A percentile compares a stretch with the other conserved stretches of the same genome.
phyloP scores from a whole-genome alignment of 2,113 vertebrate species.

The Notarius quadriscutis region DNA sequence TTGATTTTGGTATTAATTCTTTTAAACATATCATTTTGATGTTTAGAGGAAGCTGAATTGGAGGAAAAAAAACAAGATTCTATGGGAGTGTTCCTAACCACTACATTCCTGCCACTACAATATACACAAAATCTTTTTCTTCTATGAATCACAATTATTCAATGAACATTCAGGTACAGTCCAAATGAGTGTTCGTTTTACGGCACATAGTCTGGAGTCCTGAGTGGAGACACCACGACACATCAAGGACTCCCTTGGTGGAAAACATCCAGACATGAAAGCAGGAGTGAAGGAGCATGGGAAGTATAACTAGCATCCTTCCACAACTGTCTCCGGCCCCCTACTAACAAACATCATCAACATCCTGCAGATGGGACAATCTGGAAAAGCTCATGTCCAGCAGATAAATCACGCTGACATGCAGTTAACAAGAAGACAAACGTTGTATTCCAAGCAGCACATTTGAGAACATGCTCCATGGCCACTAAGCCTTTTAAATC shows the following conservation, averaged over 20 bases:
- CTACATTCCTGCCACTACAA: background rate
- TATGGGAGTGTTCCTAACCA: background rate
- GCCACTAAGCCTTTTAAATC: background rate
- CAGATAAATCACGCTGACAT: slow-evolving; percentile 28
- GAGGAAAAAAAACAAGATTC: background rate
- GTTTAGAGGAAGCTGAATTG: background rate
- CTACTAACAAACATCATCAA: slow-evolving; percentile 33
- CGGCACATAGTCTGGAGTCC: background rate
- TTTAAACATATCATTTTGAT: too few relatives aligned
- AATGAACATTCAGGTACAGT: background rate
- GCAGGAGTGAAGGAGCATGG: slow-evolving; percentile 11
- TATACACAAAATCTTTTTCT: background rate
- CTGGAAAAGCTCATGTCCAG: slow-evolving; percentile 22
- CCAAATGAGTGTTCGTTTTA: background rate
- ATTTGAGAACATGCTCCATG: background rate
- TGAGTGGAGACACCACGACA: slow-evolving; percentile 24
- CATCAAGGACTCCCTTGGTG: slow-evolving; percentile 2
- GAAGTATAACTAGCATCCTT: slow-evolving; percentile 27
- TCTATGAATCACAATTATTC: background rate
- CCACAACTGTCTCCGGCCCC: slow-evolving; percentile 17
- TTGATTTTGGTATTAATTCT: background rate
- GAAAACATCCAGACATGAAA: slow-evolving; percentile 47
- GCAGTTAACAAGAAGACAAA: slow-evolving; percentile 16
- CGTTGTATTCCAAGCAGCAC: background rate
- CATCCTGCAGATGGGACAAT: slow-evolving; percentile 47